phyloP scores from a whole-genome alignment of 2,888 invertebrate genomes.

The Pegoplata infirma region DNA sequence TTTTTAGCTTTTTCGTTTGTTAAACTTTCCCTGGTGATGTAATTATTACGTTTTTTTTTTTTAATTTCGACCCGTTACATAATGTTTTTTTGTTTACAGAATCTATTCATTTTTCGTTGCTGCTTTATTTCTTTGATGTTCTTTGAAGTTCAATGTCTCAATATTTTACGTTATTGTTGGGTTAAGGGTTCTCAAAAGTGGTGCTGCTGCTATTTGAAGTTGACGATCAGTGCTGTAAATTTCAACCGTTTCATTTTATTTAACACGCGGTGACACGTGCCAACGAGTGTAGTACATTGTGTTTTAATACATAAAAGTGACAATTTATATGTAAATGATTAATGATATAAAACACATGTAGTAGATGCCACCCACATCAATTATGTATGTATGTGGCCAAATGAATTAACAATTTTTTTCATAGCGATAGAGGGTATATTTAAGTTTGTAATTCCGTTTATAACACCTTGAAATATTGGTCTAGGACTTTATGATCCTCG shows the following conservation, averaged over 20 bases:
- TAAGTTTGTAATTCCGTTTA: too few species aligned
- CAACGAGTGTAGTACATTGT: constrained; percentile 33
- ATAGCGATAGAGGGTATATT: too few species aligned
- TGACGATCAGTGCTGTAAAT: constrained; percentile 43
- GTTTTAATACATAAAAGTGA: constrained; percentile 57
- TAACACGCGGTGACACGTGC: constrained; percentile 52
- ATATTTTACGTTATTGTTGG: constrained; percentile 30
- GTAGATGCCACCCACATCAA: constrained; percentile 24
- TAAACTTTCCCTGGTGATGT: too few species aligned
- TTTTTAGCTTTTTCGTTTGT: background rate
- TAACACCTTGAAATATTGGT: too few species aligned
- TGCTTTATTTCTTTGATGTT: constrained; percentile 46
- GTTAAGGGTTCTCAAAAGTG: background rate
- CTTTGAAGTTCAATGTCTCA: constrained; percentile 40
- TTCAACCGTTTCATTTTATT: constrained; percentile 38
- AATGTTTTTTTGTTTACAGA: constrained; percentile 1
- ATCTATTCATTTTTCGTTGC: constrained; percentile 9
- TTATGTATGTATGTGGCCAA: constrained; percentile 40
- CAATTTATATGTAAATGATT: constrained; percentile 58
- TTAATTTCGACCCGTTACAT: constrained; percentile 15
- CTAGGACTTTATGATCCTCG: too few species aligned
- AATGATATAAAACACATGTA: constrained; percentile 22
- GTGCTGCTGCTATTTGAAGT: constrained; percentile 28
- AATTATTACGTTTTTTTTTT: too few species aligned
- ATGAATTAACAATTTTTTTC: constrained; percentile 23